Evolutionary conservation across 2,888 invertebrate genomes (phyloP), one percentile per base, ranked within the genome.

Genomic region (Sthenelais limicola): DNA sequence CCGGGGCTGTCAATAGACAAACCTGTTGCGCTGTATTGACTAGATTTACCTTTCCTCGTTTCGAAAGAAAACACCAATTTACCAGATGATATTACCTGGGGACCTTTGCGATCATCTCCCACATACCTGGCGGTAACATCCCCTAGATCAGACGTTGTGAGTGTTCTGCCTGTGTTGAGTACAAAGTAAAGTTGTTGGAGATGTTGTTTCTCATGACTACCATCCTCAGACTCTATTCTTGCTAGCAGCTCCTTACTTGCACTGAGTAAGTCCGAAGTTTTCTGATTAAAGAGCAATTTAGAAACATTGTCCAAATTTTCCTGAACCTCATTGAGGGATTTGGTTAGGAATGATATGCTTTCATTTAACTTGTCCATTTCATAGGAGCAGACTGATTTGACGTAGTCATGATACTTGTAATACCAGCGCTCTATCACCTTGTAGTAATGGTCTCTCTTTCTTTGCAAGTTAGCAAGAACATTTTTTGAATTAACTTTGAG

Each of bases 21-120:
- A 4, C 71, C 58, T 1, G 58, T 71, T 32, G 71, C 71, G 21
- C 35, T 28, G 49, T 62, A 58, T 5, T 32, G 49, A 30, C 33
- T 38, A 51, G 21, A 7, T 21, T 56, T 15, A 7, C 49, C 51
- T 3, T 18, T 26, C 3, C 70, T 30, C 9, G 70, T 38, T n/a
- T 52, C 52, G 28, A 70, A 70, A 0, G 70, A 70, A 26, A 70
- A 54, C 1, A 24, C 24, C 3, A 51, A 28, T 33, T 54, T 52
- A 1, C 70, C 70, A 28, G 38, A 54, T 28, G 70, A 52, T 4
- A 70, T 21, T 18, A 56, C 7, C 12, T 54, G 26, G 5, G 38
- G 35, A 3, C 54, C 51, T 5, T 2, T 12, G 18, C 38, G 38
- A 24, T 26, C 21, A 18, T 7, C 43, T 30, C 7, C 3, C 15